Evolutionary conservation across 2,113 vertebrate genomes (phyloP).

Genomic region (Xiphorhynchus elegans): DNA sequence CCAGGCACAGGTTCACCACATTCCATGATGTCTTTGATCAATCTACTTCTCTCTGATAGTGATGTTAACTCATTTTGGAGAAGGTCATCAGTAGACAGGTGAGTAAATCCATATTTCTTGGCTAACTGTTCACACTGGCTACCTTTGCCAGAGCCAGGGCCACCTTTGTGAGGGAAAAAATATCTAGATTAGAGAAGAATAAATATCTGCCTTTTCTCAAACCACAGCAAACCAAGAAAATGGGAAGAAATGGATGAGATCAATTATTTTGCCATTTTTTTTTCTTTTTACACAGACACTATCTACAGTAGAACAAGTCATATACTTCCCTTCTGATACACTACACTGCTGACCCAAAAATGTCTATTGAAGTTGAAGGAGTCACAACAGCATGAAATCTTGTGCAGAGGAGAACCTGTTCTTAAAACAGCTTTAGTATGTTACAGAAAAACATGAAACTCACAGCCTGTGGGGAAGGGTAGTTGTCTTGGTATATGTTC

Average conservation of each 20-base stretch:
- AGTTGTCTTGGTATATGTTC: not conserved
- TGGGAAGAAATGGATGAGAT: not conserved
- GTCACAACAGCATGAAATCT: not conserved
- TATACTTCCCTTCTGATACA: not conserved
- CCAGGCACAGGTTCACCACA: slow-evolving; percentile 82
- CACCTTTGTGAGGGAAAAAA: slow-evolving; percentile 76
- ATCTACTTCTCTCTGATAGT: slow-evolving; percentile 82
- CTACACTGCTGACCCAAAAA: not conserved
- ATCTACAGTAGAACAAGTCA: not conserved
- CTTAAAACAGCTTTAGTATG: not conserved
- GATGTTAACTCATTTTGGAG: slow-evolving; percentile 81
- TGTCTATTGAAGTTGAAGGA: not conserved
- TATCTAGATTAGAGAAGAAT: not conserved
- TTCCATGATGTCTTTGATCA: slow-evolving; percentile 82
- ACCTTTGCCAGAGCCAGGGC: slow-evolving; percentile 90
- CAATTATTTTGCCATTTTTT: not conserved
- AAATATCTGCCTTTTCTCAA: not conserved
- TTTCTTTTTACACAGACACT: not conserved
- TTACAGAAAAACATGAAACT: not conserved
- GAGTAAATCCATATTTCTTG: slow-evolving; percentile 83
- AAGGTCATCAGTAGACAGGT: slow-evolving; percentile 79
- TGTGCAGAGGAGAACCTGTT: not conserved
- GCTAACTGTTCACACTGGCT: slow-evolving; percentile 86
- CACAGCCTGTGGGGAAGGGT: not conserved
- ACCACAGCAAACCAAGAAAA: not conserved